These are phyloP conservation scores for Pygathrix nemaeus DNA, from an alignment of 2,113 vertebrate species.

Conservation along the genomic window DNA sequence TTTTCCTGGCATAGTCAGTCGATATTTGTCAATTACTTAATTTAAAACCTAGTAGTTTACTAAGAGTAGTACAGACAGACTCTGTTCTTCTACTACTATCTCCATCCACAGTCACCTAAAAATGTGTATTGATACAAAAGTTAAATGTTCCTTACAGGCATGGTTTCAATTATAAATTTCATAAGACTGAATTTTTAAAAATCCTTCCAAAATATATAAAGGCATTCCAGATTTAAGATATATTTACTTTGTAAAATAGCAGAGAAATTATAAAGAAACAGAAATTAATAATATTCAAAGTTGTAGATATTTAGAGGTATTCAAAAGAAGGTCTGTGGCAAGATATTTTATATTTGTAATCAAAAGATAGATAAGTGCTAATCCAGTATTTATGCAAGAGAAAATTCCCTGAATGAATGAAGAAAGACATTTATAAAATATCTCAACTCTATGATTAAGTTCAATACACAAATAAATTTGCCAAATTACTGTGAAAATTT, in stretches of 20 bases:
- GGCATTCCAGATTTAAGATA: not conserved
- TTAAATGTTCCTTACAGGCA: not conserved
- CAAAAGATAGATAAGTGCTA: not conserved
- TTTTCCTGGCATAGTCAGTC: not conserved
- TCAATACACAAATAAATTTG: not conserved
- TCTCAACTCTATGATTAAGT: not conserved
- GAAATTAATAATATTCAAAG: not conserved
- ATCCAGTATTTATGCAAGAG: not conserved
- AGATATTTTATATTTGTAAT: not conserved
- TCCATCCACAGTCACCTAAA: not conserved
- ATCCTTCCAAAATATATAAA: not conserved
- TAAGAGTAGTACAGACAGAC: not conserved
- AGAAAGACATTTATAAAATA: not conserved
- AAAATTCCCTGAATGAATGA: not conserved
- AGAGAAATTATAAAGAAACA: not conserved
- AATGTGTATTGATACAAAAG: not conserved
- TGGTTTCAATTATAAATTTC: not conserved
- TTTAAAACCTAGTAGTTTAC: not conserved
- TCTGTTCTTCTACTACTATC: not conserved
- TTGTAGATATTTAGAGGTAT: not conserved
- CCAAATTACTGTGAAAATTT: not conserved
- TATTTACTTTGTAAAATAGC: not conserved
- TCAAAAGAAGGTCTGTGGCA: not conserved
- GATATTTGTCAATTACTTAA: not conserved
- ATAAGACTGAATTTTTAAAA: not conserved